These are phyloP conservation scores for Vesta saturnalis DNA, from an alignment of 2,888 invertebrate genomes.

Conservation along the genomic window DNA sequence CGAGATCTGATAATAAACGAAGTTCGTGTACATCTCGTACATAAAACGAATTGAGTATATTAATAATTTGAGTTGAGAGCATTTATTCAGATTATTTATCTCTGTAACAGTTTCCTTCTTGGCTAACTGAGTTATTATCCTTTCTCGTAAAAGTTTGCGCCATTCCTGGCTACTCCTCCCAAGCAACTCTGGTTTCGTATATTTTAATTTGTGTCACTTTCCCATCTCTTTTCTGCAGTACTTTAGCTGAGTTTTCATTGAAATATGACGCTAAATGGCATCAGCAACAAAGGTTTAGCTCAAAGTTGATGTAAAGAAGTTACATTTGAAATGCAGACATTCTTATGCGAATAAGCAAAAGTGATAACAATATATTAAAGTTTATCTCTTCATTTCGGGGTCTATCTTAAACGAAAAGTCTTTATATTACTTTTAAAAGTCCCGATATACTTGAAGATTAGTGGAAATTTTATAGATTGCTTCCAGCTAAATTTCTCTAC, in stretches of 20 bases:
- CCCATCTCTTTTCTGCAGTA: constrained; percentile 48
- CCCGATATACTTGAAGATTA: constrained; percentile 56
- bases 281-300: constrained; percentile 31
- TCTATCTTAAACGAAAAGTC: constrained; percentile 48
- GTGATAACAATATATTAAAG: constrained; percentile 38
- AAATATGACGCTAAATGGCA: constrained; percentile 37
- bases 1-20: neutral
- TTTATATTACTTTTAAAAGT: constrained; percentile 55
- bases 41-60: neutral
- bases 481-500: constrained; percentile 45
- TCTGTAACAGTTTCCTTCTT: constrained; percentile 50
- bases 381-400: constrained; percentile 30
- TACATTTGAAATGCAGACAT: constrained; percentile 33
- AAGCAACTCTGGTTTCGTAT: constrained; percentile 53
- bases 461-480: constrained; percentile 56
- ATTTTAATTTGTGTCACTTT: constrained; percentile 55
- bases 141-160: constrained; percentile 57
- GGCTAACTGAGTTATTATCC: constrained; percentile 58
- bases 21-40: neutral
- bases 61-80: constrained; percentile 2
- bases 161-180: constrained; percentile 51
- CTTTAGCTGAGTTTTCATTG: constrained; percentile 33
- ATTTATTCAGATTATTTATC: constrained; percentile 43
- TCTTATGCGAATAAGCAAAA: constrained; percentile 36
- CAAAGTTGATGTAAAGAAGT: constrained; percentile 35